Base-by-base conservation (phyloP, 2,113 vertebrate species). In the Mormoops blainvillei region DNA sequence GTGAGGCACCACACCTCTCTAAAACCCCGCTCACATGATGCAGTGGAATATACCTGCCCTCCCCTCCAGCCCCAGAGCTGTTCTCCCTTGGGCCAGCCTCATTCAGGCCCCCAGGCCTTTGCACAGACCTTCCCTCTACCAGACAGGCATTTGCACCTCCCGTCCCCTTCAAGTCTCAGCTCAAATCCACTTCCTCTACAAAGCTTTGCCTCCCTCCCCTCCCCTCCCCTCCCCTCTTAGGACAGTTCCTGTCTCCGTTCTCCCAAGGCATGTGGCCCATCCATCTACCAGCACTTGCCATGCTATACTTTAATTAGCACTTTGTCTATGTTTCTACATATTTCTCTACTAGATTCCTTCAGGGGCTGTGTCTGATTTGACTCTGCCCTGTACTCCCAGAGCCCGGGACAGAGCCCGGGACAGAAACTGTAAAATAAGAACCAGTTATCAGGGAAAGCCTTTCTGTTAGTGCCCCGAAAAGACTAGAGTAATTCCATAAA, bases 401-500 rank as follows among this genome's bases (percentile, higher is more conserved):
- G 28, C 70, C 91, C 85, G 93, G 93, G 81, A 71, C 70, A 94
- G 52, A 85, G 87, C 16, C 54, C 50, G 56, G 83, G 43, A 81
- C 33, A 92, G 81, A 95, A 87, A 58, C 36, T 41, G 76, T 71
- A 56, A 86, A 90, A 31, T 24, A 19, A 65, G 73, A 90, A 63
- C 31, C 31, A 38, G 18, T 12, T 7, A 26, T 14, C 36, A 80
- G 73, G 54, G 26, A 73, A 68, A 63, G 61, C 48, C 20, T 70
- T 54, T 87, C 43, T 80, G 20, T 81, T 2, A 61, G 41, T 14
- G 1, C 36, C 68, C 68, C 38, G 31, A 2, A 31, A 65, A 94
- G 70, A 87, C 10, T 0, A 61, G 4, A 31, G 85, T 36, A 80
- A 67, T 56, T 83, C n/a, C 41, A 33, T 0, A 38, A 78, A 94